These are phyloP conservation scores for Pavo muticus DNA, from an alignment of 2,113 vertebrate genomes.

Conservation along the genomic window DNA sequence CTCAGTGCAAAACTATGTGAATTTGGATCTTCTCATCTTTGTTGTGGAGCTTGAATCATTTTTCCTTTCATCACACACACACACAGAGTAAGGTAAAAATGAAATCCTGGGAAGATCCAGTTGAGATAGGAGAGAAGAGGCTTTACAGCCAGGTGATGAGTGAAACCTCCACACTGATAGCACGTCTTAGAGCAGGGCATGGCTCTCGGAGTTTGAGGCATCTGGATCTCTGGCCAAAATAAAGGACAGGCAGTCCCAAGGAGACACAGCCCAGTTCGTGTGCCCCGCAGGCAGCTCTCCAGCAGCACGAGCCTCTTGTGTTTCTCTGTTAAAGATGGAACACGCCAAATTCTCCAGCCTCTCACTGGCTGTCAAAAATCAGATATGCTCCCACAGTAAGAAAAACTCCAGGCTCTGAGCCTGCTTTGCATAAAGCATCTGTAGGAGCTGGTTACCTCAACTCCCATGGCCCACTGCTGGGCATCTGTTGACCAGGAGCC, in stretches of 20 bases:
- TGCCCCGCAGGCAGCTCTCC: neutral
- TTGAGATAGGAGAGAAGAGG: conserved; percentile 52
- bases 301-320: fast-evolving
- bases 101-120: conserved; percentile 59
- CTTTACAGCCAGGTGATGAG: conserved; percentile 52
- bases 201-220: neutral
- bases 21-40: conserved; percentile 70
- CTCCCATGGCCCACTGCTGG: neutral
- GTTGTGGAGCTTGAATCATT: conserved; percentile 66
- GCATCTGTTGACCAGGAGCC: neutral
- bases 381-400: neutral
- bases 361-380: neutral
- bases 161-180: conserved; percentile 17
- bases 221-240: neutral
- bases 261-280: neutral
- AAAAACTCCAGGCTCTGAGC: neutral
- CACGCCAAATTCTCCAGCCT: neutral
- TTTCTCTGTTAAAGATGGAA: neutral
- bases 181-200: neutral
- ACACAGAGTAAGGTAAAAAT: conserved; percentile 43
- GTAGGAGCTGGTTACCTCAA: neutral
- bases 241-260: neutral
- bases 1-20: conserved; percentile 66
- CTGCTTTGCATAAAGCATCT: conserved; percentile 5
- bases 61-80: conserved; percentile 60